Evolutionary conservation across 2,888 invertebrate genomes (phyloP), one percentile per base, ranked within the genome.

Genomic region (Hydrotaea diabolus): DNA sequence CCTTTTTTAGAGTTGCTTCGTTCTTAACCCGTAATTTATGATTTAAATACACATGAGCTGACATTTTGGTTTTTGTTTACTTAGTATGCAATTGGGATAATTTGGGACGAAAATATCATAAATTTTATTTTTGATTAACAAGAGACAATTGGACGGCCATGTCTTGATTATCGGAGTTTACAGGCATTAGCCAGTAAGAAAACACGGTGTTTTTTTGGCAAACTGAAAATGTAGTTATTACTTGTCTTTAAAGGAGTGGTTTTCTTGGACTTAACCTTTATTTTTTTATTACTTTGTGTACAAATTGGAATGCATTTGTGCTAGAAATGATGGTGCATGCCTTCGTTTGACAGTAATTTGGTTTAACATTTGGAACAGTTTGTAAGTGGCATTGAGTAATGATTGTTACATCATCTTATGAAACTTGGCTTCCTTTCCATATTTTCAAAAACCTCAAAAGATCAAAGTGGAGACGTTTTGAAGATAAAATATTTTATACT

Each of bases 81-180:
- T 83, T 76, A 72, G 76, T 79, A 83, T 83, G 75, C 82, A 83
- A 75, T 76, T 79, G 79, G 72, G 72, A 55, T 75, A n/a, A 53
- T 74, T 59, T 15, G 53, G 17, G 36, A 69, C 43, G 23, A 46
- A 39, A 31, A 23, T 69, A 23, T 69, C 43, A 15, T 69, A 69
- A 69, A 69, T 69, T 69, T 9, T 39, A 39, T 11, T 39, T 66
- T 19, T 66, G n/a, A 66, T 66, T 66, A 66, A 39, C 66, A n/a
- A n/a, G 13, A 3, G 3, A 49, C 49, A 39, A 36, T 15, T 19
- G 69, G 46, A 9, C 8, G 39, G 43, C 46, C 11, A 74, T 62
- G 59, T 57, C 5, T 39, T 21, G 36, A 59, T 46, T 59, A 31
- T 31, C 31, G 7, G 31, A 31, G 7, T 31, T 4, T 31, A 7